A percentile compares a stretch with the other conserved stretches of the same genome.
These are phyloP conservation scores for Zele albiditarsus DNA, from an alignment of 2,888 invertebrate species.

Conservation along the genomic window DNA sequence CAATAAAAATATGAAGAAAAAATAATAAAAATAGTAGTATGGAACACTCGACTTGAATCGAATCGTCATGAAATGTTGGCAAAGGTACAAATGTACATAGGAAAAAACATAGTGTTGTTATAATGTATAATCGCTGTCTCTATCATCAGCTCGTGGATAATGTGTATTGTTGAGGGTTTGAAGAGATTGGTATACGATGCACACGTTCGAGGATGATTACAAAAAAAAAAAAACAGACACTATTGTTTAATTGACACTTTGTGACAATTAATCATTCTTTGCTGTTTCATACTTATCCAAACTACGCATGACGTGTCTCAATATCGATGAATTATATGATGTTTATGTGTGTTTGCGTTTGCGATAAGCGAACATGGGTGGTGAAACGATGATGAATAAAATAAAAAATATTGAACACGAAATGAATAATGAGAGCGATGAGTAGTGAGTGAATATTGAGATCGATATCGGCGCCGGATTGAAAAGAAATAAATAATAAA, in stretches of 20 bases:
- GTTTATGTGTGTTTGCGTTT: conserved; percentile 18
- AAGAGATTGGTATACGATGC: conserved; percentile 33
- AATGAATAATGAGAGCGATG: conserved; percentile 18
- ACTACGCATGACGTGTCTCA: conserved; percentile 19
- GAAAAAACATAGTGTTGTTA: conserved; percentile 66
- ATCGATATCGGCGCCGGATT: conserved; percentile 29
- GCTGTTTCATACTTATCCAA: conserved; percentile 31
- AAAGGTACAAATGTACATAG: conserved; percentile 73
- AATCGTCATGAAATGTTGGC: conserved; percentile 68
- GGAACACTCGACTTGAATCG: conserved; percentile 63
- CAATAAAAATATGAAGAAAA: not conserved
- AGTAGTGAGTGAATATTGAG: conserved; percentile 7
- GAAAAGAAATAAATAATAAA: conserved; percentile 25
- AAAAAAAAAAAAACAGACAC: not conserved
- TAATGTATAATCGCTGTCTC: conserved; percentile 59
- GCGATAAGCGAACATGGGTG: conserved; percentile 17
- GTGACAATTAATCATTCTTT: conserved; percentile 10
- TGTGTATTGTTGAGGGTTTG: not conserved
- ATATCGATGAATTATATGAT: conserved; percentile 11
- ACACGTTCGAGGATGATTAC: conserved; percentile 8
- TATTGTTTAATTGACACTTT: not conserved
- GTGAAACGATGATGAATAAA: conserved; percentile 1
- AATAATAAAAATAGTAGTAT: conserved; percentile 24
- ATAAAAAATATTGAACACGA: not conserved
- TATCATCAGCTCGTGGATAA: conserved; percentile 44